A percentile compares a stretch with the other conserved stretches of the same genome.
phyloP scores from a whole-genome alignment of 1,140 invertebrate species.

The Diachasma alloeum region DNA sequence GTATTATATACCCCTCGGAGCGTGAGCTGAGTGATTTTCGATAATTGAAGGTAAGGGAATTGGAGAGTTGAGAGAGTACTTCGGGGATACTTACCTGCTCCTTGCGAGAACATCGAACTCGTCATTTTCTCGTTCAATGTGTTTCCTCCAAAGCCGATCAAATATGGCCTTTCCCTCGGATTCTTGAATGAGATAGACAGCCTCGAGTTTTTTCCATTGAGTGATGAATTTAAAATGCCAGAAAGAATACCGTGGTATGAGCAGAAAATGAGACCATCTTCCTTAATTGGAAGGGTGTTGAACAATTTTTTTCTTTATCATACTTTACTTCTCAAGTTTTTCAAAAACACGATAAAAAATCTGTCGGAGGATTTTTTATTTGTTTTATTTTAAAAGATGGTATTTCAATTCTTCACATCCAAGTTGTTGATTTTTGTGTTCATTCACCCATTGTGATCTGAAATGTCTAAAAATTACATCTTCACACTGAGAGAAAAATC shows the following conservation, averaged over 20 bases:
- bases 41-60: conserved; percentile 23
- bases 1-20: neutral
- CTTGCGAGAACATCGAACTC: conserved; percentile 8
- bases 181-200: neutral
- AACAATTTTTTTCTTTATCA: too few relatives aligned
- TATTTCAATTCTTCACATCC: too few relatives aligned
- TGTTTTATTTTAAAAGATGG: too few relatives aligned
- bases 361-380: too few relatives aligned
- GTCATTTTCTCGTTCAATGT: neutral
- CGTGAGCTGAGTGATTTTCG: conserved; percentile 19
- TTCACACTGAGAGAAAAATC: too few relatives aligned
- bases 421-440: too few relatives aligned
- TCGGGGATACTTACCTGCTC: neutral
- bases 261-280: too few relatives aligned
- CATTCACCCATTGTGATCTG: too few relatives aligned
- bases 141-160: neutral
- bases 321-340: too few relatives aligned
- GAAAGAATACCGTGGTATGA: neutral
- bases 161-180: neutral
- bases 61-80: neutral
- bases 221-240: neutral
- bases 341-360: too few relatives aligned
- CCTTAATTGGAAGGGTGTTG: too few relatives aligned
- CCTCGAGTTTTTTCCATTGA: neutral
- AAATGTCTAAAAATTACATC: too few relatives aligned